Conservation (phyloP, 1,140 invertebrate species). For the Dendrolimus kikuchii region DNA sequence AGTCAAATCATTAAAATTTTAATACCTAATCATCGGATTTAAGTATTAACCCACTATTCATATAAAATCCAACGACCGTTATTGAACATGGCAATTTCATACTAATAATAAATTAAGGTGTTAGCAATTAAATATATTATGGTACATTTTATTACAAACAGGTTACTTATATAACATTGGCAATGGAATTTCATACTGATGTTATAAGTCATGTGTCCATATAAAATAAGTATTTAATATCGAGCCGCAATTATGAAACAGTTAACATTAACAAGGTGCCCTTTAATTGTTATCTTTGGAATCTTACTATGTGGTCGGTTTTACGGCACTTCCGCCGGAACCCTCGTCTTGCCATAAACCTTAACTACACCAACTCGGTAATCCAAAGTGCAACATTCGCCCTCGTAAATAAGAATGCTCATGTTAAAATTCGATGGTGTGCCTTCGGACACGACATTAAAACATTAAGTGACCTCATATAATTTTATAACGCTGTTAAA, state of each 20-base stretch:
- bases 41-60: too few relatives aligned
- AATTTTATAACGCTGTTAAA: slow-evolving; percentile 27
- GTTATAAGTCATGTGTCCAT: slow-evolving; percentile 18
- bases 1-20: too few relatives aligned
- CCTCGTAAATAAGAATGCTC: slow-evolving; percentile 35
- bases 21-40: too few relatives aligned
- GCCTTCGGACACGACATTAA: slow-evolving; percentile 21
- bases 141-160: too few relatives aligned
- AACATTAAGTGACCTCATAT: slow-evolving; percentile 25
- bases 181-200: slow-evolving; percentile 6
- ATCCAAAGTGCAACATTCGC: slow-evolving; percentile 42
- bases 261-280: slow-evolving; percentile 63
- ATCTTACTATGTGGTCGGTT: slow-evolving; percentile 45
- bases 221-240: slow-evolving; percentile 41
- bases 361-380: slow-evolving; percentile 26
- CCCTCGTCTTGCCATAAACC: slow-evolving; percentile 37
- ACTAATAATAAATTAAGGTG: too few relatives aligned
- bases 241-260: slow-evolving; percentile 53
- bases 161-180: not conserved
- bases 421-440: slow-evolving; percentile 19
- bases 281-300: slow-evolving; percentile 57
- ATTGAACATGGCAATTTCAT: too few relatives aligned
- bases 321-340: slow-evolving; percentile 57
- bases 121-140: too few relatives aligned
- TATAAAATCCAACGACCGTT: too few relatives aligned